phyloP scores from a whole-genome alignment of 2,113 vertebrate species.

The Talpa occidentalis region DNA sequence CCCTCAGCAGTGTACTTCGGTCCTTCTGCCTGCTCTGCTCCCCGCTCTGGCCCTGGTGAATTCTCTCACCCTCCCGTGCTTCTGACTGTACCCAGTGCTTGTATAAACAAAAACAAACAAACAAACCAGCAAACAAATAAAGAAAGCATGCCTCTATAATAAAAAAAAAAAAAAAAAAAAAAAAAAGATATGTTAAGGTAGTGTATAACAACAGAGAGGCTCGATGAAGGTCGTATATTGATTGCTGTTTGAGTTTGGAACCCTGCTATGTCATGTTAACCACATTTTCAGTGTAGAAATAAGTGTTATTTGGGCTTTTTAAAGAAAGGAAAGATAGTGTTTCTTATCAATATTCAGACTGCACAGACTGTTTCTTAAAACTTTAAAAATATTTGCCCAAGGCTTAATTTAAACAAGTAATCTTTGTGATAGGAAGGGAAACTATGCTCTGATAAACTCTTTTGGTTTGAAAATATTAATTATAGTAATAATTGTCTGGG shows the following conservation, averaged over 20 bases:
- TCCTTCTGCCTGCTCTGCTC: too few species aligned
- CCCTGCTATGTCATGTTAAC: background rate
- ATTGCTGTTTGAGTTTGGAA: background rate
- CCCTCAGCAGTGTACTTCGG: too few species aligned
- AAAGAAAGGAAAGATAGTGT: background rate
- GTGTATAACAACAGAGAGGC: background rate
- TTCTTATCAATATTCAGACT: background rate
- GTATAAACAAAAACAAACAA: too few species aligned
- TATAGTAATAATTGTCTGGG: background rate
- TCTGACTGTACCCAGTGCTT: too few species aligned
- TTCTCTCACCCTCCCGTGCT: too few species aligned
- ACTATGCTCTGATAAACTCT: background rate
- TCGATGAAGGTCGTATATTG: background rate
- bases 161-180: too few species aligned
- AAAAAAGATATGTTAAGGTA: background rate
- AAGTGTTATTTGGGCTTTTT: background rate
- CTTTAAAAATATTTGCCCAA: background rate
- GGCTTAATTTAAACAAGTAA: background rate
- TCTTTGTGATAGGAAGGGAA: background rate
- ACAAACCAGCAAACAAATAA: too few species aligned
- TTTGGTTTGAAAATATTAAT: background rate
- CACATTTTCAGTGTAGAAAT: slow-evolving; percentile 1
- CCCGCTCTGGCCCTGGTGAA: too few species aligned
- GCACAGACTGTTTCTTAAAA: background rate
- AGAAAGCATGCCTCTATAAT: too few species aligned